Percentiles rank a stretch among this genome's conserved stretches.
Evolutionary conservation across 2,888 invertebrate genomes (phyloP).

Genomic region (Frankliniella fusca): DNA sequence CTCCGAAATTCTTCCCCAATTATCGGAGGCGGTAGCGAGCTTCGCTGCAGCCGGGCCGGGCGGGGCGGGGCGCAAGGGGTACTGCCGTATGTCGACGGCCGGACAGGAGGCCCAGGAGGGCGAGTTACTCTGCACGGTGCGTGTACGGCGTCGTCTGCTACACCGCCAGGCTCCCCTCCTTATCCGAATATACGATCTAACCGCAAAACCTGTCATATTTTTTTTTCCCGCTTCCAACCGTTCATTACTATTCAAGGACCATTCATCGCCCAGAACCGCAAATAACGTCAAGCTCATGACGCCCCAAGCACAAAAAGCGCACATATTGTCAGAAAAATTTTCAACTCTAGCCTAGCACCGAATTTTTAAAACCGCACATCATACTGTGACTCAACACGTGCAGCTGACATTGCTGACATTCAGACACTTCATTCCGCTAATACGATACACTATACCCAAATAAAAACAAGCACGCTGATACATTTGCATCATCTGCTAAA

Average conservation of each 20-base stretch:
- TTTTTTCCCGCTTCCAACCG: not conserved
- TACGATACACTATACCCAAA: too few species aligned
- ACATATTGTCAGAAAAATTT: too few species aligned
- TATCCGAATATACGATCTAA: not conserved
- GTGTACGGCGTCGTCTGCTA: not conserved
- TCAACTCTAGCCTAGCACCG: too few species aligned
- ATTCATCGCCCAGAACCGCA: too few species aligned
- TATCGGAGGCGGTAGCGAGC: not conserved
- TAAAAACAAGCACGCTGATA: too few species aligned
- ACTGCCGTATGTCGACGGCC: not conserved
- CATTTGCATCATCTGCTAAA: too few species aligned
- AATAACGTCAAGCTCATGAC: too few species aligned
- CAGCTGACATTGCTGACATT: too few species aligned
- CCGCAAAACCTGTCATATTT: constrained; percentile 3
- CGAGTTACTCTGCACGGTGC: not conserved
- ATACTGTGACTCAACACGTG: too few species aligned
- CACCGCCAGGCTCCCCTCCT: not conserved
- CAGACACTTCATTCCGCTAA: too few species aligned
- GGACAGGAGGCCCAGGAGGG: not conserved
- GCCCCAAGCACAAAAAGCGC: too few species aligned
- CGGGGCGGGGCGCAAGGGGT: not conserved
- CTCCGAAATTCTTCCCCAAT: not conserved
- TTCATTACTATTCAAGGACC: constrained; percentile 2
- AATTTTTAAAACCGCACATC: too few species aligned
- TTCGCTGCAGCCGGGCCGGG: not conserved